Conservation (phyloP, 2,113 vertebrate species). For the Polypterus bichir region DNA sequence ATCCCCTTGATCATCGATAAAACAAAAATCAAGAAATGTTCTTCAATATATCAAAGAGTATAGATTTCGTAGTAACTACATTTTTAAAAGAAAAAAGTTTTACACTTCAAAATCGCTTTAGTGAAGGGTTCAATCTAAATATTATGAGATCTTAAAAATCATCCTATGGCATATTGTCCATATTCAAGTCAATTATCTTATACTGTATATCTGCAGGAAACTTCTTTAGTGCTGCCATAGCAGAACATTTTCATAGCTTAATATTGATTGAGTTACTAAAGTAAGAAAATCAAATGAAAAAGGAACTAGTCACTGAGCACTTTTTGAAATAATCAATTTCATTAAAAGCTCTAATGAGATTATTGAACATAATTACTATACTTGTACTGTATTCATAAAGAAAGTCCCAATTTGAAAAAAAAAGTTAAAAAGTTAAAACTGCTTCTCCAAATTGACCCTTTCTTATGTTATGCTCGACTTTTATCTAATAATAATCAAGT, state of each 20-base stretch:
- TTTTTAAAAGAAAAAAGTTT: too few relatives aligned
- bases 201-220: too few relatives aligned
- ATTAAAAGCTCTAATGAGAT: constrained; percentile 46
- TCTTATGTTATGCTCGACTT: not conserved
- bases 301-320: constrained; percentile 22
- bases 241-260: constrained; percentile 2
- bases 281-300: not conserved
- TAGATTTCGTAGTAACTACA: too few relatives aligned
- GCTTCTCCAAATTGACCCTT: not conserved
- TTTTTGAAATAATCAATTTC: constrained; percentile 39
- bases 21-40: too few relatives aligned
- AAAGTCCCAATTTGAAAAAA: not conserved
- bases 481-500: constrained; percentile 18
- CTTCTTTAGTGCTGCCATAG: not conserved
- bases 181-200: too few relatives aligned
- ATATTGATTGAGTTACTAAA: constrained; percentile 2
- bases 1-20: too few relatives aligned
- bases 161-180: too few relatives aligned
- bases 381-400: constrained; percentile 25
- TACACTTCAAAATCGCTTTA: too few relatives aligned
- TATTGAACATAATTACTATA: constrained; percentile 39
- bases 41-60: too few relatives aligned
- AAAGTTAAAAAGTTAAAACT: constrained; percentile 1
- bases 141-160: too few relatives aligned
- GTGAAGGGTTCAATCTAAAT: too few relatives aligned